These are phyloP conservation scores for Ornithoptera priamus DNA, from an alignment of 2,888 invertebrate species.

Conservation along the genomic window DNA sequence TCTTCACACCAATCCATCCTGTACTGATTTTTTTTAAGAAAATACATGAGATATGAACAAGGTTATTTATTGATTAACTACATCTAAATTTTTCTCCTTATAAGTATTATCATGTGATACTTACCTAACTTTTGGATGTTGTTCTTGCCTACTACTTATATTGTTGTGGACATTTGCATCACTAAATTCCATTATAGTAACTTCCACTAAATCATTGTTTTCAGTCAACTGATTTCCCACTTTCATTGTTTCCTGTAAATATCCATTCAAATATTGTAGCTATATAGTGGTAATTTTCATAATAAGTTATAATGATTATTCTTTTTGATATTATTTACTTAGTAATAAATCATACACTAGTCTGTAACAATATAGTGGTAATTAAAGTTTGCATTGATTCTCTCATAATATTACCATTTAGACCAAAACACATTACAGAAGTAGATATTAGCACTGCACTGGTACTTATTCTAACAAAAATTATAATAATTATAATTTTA, in stretches of 20 bases:
- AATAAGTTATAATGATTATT: background rate
- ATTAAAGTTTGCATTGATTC: background rate
- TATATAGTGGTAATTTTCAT: background rate
- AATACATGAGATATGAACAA: too few species aligned
- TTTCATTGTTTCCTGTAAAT: slow-evolving; percentile 38
- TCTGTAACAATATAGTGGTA: too few species aligned
- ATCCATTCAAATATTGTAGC: background rate
- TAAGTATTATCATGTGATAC: background rate
- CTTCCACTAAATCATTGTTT: slow-evolving; percentile 42
- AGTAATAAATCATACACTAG: too few species aligned
- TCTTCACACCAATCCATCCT: too few species aligned
- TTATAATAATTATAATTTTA: background rate
- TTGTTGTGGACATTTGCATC: slow-evolving; percentile 40
- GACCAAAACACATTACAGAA: background rate
- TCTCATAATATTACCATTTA: background rate
- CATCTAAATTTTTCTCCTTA: too few species aligned
- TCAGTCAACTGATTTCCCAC: slow-evolving; percentile 41
- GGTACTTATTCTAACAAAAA: too few species aligned
- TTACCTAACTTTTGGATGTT: slow-evolving; percentile 25
- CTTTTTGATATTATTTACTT: too few species aligned
- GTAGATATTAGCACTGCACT: background rate
- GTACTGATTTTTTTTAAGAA: too few species aligned
- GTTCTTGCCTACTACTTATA: slow-evolving; percentile 22
- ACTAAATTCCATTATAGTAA: slow-evolving; percentile 44
- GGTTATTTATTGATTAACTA: too few species aligned